Conservation (phyloP, 2,113 vertebrate species). For the Pedetes capensis region DNA sequence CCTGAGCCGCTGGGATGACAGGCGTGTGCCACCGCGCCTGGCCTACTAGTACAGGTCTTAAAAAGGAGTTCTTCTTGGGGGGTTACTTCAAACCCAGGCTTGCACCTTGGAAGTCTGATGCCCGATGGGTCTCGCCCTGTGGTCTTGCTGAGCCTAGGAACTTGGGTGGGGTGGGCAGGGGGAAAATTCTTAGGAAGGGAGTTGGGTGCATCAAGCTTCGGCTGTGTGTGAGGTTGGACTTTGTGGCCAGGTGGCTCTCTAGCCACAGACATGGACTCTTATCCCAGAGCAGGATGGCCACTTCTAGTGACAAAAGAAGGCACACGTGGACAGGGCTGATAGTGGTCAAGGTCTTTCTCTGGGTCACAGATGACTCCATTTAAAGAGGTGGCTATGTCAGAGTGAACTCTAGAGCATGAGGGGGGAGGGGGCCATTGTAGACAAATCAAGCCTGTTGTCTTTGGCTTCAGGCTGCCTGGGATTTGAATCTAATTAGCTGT, state of each 20-base stretch:
- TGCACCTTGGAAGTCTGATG: fast-evolving
- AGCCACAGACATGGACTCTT: not conserved
- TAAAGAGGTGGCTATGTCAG: not conserved
- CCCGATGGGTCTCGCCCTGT: not conserved
- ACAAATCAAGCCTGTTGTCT: not conserved
- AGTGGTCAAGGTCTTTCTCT: not conserved
- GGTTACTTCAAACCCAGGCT: not conserved
- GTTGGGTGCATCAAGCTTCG: not conserved
- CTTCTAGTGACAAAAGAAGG: not conserved
- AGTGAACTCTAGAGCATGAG: not conserved
- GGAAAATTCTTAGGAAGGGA: not conserved
- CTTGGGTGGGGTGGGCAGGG: too few relatives aligned
- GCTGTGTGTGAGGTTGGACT: not conserved
- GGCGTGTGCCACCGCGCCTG: too few relatives aligned
- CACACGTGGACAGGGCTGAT: not conserved
- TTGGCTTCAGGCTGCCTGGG: not conserved
- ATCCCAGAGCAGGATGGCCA: too few relatives aligned
- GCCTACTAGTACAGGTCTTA: too few relatives aligned
- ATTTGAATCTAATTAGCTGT: not conserved
- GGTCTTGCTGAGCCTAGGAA: too few relatives aligned
- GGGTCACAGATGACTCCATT: not conserved
- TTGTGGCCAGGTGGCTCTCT: not conserved
- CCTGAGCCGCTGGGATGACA: too few relatives aligned
- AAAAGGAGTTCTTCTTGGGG: not conserved
- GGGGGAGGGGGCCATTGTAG: too few relatives aligned